Evolutionary conservation across 2,113 vertebrate genomes (phyloP).

Genomic region (Podocnemis expansa): DNA sequence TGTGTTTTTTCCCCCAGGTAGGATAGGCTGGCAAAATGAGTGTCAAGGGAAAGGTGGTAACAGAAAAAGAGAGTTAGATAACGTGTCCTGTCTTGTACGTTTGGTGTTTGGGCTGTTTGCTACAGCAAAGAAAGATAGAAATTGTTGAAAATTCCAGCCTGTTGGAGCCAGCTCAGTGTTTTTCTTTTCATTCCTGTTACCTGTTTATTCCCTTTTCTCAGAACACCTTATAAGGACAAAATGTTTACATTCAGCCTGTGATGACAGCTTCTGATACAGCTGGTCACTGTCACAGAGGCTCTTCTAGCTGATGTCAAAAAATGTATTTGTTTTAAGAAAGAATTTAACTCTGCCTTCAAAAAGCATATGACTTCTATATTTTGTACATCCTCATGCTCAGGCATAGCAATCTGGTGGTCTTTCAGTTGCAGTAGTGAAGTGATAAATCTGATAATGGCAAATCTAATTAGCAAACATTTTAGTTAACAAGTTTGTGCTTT

Average conservation of each 20-base stretch:
- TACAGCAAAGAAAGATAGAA: conserved; percentile 6
- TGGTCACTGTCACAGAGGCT: conserved; percentile 37
- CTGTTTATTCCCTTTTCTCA: neutral
- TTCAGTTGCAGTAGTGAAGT: neutral
- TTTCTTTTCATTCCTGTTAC: conserved; percentile 15
- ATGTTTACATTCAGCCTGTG: conserved; percentile 47
- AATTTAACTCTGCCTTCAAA: conserved; percentile 15
- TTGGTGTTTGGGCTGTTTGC: conserved; percentile 35
- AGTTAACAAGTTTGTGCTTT: neutral
- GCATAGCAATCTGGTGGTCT: neutral
- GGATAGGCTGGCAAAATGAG: neutral
- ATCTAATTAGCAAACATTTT: neutral
- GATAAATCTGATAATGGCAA: neutral
- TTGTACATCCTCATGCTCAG: neutral
- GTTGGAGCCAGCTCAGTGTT: conserved; percentile 34
- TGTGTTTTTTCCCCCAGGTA: neutral
- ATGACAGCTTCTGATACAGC: neutral
- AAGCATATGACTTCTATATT: neutral
- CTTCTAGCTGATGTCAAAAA: conserved; percentile 38
- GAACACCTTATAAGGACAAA: neutral
- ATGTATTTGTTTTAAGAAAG: conserved; percentile 8
- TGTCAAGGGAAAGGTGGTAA: neutral
- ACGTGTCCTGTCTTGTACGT: conserved; percentile 34
- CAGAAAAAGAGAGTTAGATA: neutral
- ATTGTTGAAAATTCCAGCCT: conserved; percentile 13